These are phyloP conservation scores for Zaprionus davidi DNA, from an alignment of 1,140 invertebrate species.

Conservation along the genomic window DNA sequence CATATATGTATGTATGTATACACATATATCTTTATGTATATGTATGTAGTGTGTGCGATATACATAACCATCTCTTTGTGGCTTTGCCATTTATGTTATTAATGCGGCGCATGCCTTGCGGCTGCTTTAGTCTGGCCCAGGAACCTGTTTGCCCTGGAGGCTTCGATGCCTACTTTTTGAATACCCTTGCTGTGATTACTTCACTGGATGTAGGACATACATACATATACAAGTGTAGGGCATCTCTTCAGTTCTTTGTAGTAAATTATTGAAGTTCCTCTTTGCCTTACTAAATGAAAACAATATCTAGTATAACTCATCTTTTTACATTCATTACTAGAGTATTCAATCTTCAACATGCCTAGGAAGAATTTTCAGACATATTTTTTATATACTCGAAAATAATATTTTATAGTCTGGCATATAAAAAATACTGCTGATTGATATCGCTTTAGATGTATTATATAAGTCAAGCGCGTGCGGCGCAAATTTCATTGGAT, in stretches of 20 bases:
- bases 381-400: slow-evolving; percentile 32
- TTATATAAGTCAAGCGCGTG: slow-evolving; percentile 63
- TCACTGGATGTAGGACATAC: neutral
- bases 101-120: slow-evolving; percentile 58
- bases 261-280: too few species aligned
- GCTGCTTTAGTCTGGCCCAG: slow-evolving; percentile 43
- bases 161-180: slow-evolving; percentile 18
- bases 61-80: slow-evolving; percentile 45
- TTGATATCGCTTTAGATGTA: slow-evolving; percentile 71
- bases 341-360: slow-evolving; percentile 3
- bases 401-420: slow-evolving; percentile 70
- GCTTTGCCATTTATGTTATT: slow-evolving; percentile 70
- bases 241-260: too few species aligned
- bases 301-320: neutral
- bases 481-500: slow-evolving; percentile 69
- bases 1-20: slow-evolving; percentile 12
- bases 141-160: slow-evolving; percentile 67
- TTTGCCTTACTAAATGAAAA: neutral
- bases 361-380: neutral
- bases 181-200: slow-evolving; percentile 11
- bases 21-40: slow-evolving; percentile 8
- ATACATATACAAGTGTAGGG: neutral
- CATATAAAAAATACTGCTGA: slow-evolving; percentile 67
- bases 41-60: slow-evolving; percentile 13
- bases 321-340: neutral